phyloP scores from a whole-genome alignment of 2,888 invertebrate genomes.

The Melitaea athalia region DNA sequence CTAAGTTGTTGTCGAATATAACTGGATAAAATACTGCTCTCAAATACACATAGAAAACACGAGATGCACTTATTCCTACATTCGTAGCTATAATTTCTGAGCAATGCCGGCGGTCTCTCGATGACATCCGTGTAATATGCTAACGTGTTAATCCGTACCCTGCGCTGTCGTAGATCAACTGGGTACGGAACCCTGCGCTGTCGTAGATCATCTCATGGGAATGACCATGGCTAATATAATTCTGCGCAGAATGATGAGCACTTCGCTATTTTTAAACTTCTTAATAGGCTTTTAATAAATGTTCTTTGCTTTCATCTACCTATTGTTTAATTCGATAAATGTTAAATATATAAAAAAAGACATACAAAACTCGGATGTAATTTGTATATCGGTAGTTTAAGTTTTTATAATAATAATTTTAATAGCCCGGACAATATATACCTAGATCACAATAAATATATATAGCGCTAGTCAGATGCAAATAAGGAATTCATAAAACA shows the following conservation, averaged over 20 bases:
- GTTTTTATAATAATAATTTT: too few species aligned
- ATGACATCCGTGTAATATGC: conserved; percentile 53
- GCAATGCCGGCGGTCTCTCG: conserved; percentile 41
- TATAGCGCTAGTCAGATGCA: too few species aligned
- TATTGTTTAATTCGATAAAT: too few species aligned
- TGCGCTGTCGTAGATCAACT: conserved; percentile 45
- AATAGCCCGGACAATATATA: too few species aligned
- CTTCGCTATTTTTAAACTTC: conserved; percentile 7
- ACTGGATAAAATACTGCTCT: background rate
- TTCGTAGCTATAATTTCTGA: conserved; percentile 33
- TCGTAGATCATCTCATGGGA: conserved; percentile 44
- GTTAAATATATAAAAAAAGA: too few species aligned
- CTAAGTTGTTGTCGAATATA: background rate
- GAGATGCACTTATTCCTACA: conserved; percentile 21
- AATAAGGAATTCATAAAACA: too few species aligned
- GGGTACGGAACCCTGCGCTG: conserved; percentile 43
- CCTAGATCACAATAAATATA: too few species aligned
- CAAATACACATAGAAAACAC: conserved; percentile 8
- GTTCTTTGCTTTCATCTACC: background rate
- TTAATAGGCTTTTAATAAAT: background rate
- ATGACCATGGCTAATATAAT: conserved; percentile 55
- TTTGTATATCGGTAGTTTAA: too few species aligned
- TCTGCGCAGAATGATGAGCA: conserved; percentile 37
- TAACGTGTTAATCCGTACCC: conserved; percentile 58
- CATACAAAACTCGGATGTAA: too few species aligned